A percentile compares a stretch with the other conserved stretches of the same genome.
Conservation (phyloP, 2,888 invertebrate species). For the Dolichopus griseipennis region DNA sequence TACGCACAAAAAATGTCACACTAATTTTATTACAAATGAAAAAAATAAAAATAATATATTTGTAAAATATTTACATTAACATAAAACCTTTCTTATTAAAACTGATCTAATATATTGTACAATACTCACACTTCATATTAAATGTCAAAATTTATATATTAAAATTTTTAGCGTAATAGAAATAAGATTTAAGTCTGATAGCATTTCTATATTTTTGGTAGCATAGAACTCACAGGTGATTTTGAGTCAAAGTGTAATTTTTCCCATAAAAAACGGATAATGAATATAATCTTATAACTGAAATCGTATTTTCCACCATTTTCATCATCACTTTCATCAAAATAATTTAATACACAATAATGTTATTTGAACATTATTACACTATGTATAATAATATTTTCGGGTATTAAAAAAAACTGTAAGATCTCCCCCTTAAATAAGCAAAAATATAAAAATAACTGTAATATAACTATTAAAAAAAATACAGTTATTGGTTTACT, state of each 20-base stretch:
- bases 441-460: too few species aligned
- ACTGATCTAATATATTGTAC: background rate
- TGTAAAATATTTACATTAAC: slow-evolving; percentile 1
- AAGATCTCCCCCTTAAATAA: background rate
- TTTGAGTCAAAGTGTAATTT: background rate
- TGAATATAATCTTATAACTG: background rate
- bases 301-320: background rate
- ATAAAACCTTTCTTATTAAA: background rate
- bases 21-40: too few species aligned
- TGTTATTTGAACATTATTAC: background rate
- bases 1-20: too few species aligned
- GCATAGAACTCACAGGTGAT: background rate
- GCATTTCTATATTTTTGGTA: too few species aligned
- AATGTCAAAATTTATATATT: too few species aligned
- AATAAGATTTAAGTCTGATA: too few species aligned
- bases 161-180: too few species aligned
- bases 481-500: background rate
- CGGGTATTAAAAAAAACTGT: too few species aligned
- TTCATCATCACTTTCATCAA: too few species aligned
- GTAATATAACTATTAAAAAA: background rate
- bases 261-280: background rate
- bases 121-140: too few species aligned
- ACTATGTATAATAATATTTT: too few species aligned
- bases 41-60: background rate
- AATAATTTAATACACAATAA: background rate